Evolutionary conservation across 2,888 invertebrate genomes (phyloP).

Genomic region (Aphodius granarius): DNA sequence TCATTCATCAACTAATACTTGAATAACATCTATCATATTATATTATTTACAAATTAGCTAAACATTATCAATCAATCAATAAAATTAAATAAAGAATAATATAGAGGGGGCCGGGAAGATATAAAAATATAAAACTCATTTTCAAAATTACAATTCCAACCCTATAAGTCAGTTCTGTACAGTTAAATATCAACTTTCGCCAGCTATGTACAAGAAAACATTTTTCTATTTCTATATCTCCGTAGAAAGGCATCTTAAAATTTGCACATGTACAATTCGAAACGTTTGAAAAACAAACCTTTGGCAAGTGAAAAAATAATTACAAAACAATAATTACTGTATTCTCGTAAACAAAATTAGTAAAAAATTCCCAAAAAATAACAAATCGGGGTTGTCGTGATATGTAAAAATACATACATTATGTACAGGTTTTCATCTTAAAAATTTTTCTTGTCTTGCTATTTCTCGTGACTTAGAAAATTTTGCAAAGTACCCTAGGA

Average conservation of each 20-base stretch:
- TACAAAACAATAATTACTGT: constrained; percentile 25
- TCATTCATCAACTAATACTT: constrained; percentile 48
- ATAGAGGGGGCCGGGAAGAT: constrained; percentile 10
- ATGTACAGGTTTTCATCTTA: constrained; percentile 31
- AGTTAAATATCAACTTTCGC: constrained; percentile 6
- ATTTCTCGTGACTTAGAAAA: constrained; percentile 22
- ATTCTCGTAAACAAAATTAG: constrained; percentile 22
- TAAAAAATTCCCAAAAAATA: constrained; percentile 26
- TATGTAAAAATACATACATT: constrained; percentile 39
- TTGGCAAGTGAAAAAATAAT: constrained; percentile 25
- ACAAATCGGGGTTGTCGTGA: constrained; percentile 29
- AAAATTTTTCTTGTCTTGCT: constrained; percentile 17
- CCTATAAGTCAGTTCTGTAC: neutral
- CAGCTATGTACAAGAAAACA: constrained; percentile 1
- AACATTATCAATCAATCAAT: constrained; percentile 27
- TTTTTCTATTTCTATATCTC: constrained; percentile 13
- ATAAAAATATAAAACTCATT: neutral
- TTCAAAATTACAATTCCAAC: neutral
- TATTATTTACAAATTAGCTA: constrained; percentile 46
- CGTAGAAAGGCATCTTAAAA: constrained; percentile 18
- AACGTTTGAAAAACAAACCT: constrained; percentile 15
- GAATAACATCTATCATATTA: constrained; percentile 51
- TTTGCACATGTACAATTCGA: neutral
- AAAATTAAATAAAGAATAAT: constrained; percentile 19
- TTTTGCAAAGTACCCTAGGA: neutral